Percentiles rank a stretch among this genome's conserved stretches.
Conservation (phyloP, 1,140 invertebrate species). For the Camponotus pennsylvanicus region DNA sequence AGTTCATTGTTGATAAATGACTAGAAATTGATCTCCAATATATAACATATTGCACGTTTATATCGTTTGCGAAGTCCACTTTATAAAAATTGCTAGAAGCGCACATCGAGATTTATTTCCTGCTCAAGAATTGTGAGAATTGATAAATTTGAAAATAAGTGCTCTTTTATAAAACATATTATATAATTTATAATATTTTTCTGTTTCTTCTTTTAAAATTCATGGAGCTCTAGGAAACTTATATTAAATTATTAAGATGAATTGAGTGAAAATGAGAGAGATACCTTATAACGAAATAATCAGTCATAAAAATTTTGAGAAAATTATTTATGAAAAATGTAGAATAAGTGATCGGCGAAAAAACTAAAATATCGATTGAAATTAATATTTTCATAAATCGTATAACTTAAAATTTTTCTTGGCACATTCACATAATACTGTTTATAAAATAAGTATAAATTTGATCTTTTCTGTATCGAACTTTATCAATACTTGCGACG, state of each 20-base stretch:
- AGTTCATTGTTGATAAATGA: slow-evolving; percentile 39
- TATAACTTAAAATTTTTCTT: background rate
- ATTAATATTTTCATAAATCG: background rate
- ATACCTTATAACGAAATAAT: background rate
- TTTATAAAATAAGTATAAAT: background rate
- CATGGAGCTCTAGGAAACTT: background rate
- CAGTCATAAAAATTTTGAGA: background rate
- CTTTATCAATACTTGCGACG: slow-evolving; percentile 63
- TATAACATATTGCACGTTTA: slow-evolving; percentile 1
- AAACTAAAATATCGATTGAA: background rate
- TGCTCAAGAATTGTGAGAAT: background rate
- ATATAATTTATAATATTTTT: slow-evolving; percentile 5
- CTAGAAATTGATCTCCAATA: background rate
- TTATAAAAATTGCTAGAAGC: background rate
- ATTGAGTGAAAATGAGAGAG: background rate
- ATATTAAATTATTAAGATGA: background rate
- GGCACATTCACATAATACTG: too few species aligned
- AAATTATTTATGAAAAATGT: slow-evolving; percentile 6
- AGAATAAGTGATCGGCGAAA: background rate
- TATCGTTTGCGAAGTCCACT: background rate
- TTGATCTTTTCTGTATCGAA: slow-evolving; percentile 36
- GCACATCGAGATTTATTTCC: background rate
- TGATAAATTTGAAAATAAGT: background rate
- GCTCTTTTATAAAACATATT: background rate
- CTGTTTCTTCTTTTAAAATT: background rate